A percentile compares a stretch with the other conserved stretches of the same genome.
These are phyloP conservation scores for Amblyopsis rosae DNA, from an alignment of 2,113 vertebrate genomes.

Conservation along the genomic window DNA sequence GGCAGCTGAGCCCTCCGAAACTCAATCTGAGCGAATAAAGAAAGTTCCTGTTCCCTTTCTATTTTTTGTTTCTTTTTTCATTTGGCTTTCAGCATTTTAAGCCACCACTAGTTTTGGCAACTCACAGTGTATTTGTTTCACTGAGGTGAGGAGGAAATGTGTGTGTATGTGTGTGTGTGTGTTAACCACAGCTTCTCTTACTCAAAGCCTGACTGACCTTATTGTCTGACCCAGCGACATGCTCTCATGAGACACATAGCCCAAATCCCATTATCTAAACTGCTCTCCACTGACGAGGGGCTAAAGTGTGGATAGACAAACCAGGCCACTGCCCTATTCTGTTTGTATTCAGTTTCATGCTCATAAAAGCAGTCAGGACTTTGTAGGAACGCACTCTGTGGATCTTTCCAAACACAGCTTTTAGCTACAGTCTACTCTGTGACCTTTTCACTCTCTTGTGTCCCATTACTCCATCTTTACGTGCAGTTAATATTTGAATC, in stretches of 20 bases:
- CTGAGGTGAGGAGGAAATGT: neutral
- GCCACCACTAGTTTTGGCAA: conserved; percentile 25
- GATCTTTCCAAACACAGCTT: conserved; percentile 54
- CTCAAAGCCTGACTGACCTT: conserved; percentile 41
- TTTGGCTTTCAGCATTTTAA: conserved; percentile 36
- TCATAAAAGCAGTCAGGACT: conserved; percentile 65
- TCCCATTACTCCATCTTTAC: too few species aligned
- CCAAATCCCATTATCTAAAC: conserved; percentile 39
- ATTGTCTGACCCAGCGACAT: conserved; percentile 24
- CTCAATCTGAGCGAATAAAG: conserved; percentile 18
- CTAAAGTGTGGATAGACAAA: conserved; percentile 57
- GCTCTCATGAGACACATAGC: conserved; percentile 35
- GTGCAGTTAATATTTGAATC: too few species aligned
- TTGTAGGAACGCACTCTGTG: conserved; percentile 58
- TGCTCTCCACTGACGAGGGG: conserved; percentile 50
- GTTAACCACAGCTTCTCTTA: conserved; percentile 16
- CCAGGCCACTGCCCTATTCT: conserved; percentile 53
- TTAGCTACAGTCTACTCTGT: neutral
- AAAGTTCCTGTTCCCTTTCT: conserved; percentile 35
- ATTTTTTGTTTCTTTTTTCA: conserved; percentile 32
- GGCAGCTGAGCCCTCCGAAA: conserved; percentile 41
- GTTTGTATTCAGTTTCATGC: conserved; percentile 50
- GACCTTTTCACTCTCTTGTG: neutral
- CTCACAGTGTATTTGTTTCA: conserved; percentile 12
- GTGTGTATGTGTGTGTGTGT: conserved; percentile 19